phyloP scores from a whole-genome alignment of 2,113 vertebrate genomes.

The Dipodomys ordii region DNA sequence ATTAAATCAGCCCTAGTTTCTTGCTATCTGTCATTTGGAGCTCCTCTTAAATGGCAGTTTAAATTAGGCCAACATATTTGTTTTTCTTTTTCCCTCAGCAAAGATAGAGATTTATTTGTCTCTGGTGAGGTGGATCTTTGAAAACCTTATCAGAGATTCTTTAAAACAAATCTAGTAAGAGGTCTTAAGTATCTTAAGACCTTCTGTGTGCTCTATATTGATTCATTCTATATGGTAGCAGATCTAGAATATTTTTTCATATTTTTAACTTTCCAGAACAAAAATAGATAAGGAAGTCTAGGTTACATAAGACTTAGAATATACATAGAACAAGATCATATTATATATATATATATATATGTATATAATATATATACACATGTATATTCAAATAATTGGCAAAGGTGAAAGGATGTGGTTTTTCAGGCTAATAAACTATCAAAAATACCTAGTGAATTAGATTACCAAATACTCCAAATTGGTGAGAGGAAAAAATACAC shows the following conservation, averaged over 20 bases:
- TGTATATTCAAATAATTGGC: background rate
- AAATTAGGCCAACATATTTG: background rate
- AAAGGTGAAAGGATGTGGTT: background rate
- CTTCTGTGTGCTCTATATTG: background rate
- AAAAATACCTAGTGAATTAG: slow-evolving; percentile 21
- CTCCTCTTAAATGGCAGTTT: slow-evolving; percentile 13
- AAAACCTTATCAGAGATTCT: background rate
- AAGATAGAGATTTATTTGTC: background rate
- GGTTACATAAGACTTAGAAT: background rate
- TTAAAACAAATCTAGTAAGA: background rate
- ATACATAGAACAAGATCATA: background rate
- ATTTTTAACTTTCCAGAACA: background rate
- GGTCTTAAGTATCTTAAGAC: background rate
- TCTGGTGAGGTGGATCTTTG: background rate
- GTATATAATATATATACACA: too few species aligned
- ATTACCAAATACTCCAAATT: background rate
- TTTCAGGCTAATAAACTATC: background rate
- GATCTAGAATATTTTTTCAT: background rate
- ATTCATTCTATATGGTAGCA: background rate
- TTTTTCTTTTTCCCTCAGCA: background rate
- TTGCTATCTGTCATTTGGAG: background rate
- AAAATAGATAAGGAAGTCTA: background rate
- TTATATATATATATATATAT: background rate
- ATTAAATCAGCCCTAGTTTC: slow-evolving; percentile 28
- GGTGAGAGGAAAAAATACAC: background rate